Evolutionary conservation across 2,113 vertebrate genomes (phyloP).

Genomic region (Puma concolor): DNA sequence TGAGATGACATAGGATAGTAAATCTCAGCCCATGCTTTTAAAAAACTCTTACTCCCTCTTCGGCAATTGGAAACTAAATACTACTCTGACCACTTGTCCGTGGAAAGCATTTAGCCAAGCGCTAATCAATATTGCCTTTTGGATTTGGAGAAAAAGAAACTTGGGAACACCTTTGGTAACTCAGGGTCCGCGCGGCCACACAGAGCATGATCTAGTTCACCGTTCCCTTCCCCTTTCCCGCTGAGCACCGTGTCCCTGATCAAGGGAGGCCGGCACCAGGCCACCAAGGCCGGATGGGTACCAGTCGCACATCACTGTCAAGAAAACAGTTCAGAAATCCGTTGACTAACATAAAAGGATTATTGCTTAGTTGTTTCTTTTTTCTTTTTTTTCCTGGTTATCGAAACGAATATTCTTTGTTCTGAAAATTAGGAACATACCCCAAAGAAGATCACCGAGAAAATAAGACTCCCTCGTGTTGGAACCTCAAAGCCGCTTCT

Average conservation of each 20-base stretch:
- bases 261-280: accelerated
- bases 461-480: accelerated
- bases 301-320: accelerated
- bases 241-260: accelerated
- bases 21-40: not conserved
- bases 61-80: not conserved
- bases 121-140: not conserved
- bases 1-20: not conserved
- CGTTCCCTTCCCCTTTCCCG: accelerated
- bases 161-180: not conserved
- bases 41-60: not conserved
- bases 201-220: accelerated
- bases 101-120: not conserved
- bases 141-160: not conserved
- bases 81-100: not conserved
- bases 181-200: not conserved
- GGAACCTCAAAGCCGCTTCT: not conserved
- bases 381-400: not conserved
- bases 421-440: not conserved
- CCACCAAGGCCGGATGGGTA: accelerated
- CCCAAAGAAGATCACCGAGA: not conserved
- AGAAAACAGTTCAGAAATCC: not conserved
- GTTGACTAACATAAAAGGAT: not conserved
- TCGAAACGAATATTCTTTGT: not conserved
- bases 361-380: not conserved